Base-by-base conservation (phyloP, 30 jellyfish, hydroid and myxozoan species). In the Pelagia noctiluca region DNA sequence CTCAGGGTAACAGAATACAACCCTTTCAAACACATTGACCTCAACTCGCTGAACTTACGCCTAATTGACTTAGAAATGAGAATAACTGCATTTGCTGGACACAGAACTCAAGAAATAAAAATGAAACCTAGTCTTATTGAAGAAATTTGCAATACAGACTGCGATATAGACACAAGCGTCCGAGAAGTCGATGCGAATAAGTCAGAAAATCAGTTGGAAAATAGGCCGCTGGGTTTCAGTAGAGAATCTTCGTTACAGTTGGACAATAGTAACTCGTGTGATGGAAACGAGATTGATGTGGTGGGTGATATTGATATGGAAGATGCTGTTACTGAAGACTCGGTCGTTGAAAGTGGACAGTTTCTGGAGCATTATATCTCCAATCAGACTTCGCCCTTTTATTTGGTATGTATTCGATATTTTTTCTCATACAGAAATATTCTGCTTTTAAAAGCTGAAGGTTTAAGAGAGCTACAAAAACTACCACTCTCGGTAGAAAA, bases 271-370 rank as follows among this genome's bases (percentile, higher is more conserved):
- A 75, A 67, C 13, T 92, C 96, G 13, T 60, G 73, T 35, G 96
- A 92, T 62, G 90, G 86, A 37, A 84, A 78, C 66, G 98, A 92
- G 70, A 77, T 92, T 75, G 98, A 92, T 52, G 96, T 92, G 8
- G 96, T 92, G 10, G 94, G 95, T 1, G 85, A 66, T 73, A 87
- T 50, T 80, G 96, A 81, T 46, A 84, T 52, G 49, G 93, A 74
- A 37, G 89, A 85, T 8, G 42, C 37, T 13, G 19, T 48, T 53
- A 49, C 53, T 25, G 91, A 52, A 7, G 88, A 75, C 25, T 13
- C 38, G 2, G 83, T 54, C 29, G 30, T 28, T 5, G 70, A 67
- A 4, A 52, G 34, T 0, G 83, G 85, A 5, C 46, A 83, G 28
- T 42, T 85, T 35, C 47, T 92, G 76, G 96, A 92, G 23, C 94